Evolutionary conservation across 2,113 vertebrate species (phyloP).

Genomic region (Theristicus caerulescens): DNA sequence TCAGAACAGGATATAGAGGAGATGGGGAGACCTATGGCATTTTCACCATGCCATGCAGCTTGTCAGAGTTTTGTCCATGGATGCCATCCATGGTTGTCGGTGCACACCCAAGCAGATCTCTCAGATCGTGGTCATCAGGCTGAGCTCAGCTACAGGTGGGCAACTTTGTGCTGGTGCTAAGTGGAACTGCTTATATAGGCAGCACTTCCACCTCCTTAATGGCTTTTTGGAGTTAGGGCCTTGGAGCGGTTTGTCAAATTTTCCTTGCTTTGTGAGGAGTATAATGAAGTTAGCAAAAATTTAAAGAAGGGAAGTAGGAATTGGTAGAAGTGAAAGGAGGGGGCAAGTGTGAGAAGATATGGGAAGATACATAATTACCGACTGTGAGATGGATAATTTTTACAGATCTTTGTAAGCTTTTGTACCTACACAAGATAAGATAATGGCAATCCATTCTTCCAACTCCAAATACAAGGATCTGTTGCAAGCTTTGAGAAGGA

Average conservation of each 20-base stretch:
- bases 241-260: not conserved
- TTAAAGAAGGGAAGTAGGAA: not conserved
- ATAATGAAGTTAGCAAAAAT: not conserved
- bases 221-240: not conserved
- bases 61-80: rapidly evolving
- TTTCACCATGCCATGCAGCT: not conserved
- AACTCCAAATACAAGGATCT: not conserved
- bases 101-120: not conserved
- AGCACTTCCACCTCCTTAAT: not conserved
- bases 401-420: not conserved
- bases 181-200: not conserved
- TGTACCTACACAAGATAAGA: not conserved
- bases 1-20: not conserved
- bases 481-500: not conserved
- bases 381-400: not conserved
- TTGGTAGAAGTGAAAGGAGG: not conserved
- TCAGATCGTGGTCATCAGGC: not conserved
- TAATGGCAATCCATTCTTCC: not conserved
- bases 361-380: not conserved
- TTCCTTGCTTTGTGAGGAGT: not conserved
- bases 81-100: not conserved
- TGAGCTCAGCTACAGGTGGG: not conserved
- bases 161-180: not conserved
- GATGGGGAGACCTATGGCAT: not conserved
- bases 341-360: not conserved